Base-by-base conservation (phyloP, 2,888 invertebrate genomes). In the Antheraea assamensis region DNA sequence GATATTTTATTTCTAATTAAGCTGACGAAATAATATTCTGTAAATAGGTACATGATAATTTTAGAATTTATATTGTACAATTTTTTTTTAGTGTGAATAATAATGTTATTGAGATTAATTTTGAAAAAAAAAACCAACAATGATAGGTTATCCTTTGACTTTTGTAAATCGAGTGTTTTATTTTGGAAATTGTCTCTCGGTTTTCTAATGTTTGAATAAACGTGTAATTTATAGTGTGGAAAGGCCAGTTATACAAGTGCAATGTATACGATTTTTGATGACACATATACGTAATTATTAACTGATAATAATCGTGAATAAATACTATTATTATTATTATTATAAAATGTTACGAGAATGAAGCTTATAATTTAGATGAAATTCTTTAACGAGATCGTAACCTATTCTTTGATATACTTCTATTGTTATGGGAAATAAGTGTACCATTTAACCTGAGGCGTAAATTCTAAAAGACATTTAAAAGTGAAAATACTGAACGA, bases 251-350 rank as follows among this genome's bases (percentile, higher is more conserved):
- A 71, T 89, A 92, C 91, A 92, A 91, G 95, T 95, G 95, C 95
- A 95, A 95, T 95, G 95, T 95, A 95, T 95, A 95, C 95, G 95
- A 95, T 94, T 94, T 91, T 93, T 92, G 91, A 93, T 87, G 91
- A 93, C 93, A 92, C 90, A 94, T 94, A 94, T 94, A 94, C 94
- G 93, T 94, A 94, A 93, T 90, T 82, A 80, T 89, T 88, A 89
- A 91, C 90, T 92, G 91, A 92, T 93, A 91, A 89, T 92, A 88
- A 92, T 91, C 88, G 85, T 92, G n/a, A 91, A 93, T 93, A 87
- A 87, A 87, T 91, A 90, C 89, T 92, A 87, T 90, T 90, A 90
- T 87, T 92, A 89, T 89, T 87, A 89, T 89, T 87, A 91, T 90
- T 90, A 88, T 92, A 91, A 91, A 92, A 88, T 90, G 90, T 92